These are phyloP conservation scores for Vireo altiloquus DNA, from an alignment of 2,113 vertebrate species.

Conservation along the genomic window DNA sequence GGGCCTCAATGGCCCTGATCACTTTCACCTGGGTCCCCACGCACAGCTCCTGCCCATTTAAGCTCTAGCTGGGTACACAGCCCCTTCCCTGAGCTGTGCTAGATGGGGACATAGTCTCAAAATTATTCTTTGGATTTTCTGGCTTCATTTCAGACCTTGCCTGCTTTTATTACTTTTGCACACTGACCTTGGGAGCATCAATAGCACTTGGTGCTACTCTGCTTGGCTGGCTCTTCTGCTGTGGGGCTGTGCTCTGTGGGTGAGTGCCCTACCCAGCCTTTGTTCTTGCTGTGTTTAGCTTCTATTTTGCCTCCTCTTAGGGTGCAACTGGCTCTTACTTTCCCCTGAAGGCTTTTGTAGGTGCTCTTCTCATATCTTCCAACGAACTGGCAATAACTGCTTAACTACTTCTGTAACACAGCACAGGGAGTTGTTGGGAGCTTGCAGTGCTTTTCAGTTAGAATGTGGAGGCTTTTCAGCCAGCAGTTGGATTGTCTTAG, in stretches of 20 bases:
- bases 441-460: neutral
- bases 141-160: accelerated
- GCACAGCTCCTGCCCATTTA: neutral
- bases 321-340: neutral
- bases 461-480: neutral
- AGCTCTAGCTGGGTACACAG: accelerated
- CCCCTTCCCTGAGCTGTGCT: accelerated
- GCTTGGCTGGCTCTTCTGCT: neutral
- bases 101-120: accelerated
- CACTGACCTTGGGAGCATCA: accelerated
- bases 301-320: neutral
- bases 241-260: accelerated
- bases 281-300: neutral
- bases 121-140: neutral
- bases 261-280: neutral
- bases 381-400: neutral
- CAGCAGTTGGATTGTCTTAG: neutral
- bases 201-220: neutral
- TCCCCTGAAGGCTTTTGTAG: neutral
- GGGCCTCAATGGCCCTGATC: neutral
- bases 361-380: neutral
- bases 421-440: neutral
- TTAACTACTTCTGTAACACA: neutral
- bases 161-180: neutral
- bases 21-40: neutral